Evolutionary conservation across 2,888 invertebrate genomes (phyloP), one percentile per base, ranked within the genome.

Genomic region (Pelosia muscerda): DNA sequence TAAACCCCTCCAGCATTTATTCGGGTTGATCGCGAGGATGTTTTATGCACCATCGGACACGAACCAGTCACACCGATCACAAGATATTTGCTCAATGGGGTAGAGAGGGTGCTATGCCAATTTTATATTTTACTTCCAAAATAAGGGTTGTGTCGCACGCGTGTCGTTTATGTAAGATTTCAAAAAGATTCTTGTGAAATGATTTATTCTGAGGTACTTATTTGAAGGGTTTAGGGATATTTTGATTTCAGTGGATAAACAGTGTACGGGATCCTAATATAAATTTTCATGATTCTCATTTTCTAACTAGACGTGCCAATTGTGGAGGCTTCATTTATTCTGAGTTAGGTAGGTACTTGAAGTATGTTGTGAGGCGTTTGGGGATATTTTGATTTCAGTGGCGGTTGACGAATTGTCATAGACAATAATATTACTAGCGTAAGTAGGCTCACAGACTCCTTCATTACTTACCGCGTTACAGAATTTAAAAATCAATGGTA

Each of bases 21-120:
- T 87, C 86, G 89, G 81, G 68, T 59, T 60, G 42, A 70, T 81
- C 76, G 69, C 72, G 74, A 81, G 79, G 86, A 90, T 88, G 86
- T 89, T 88, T 90, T 91, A 92, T 91, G 92, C 93, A 85, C 88
- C 91, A 91, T 91, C 90, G 87, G 86, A 78, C 84, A 68, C 71
- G 82, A 81, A 72, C 68, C 82, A 83, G 77, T 84, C 83, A 82
- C 86, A 87, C 86, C 84, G 82, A 79, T 82, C 81, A 84, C 85
- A 83, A 82, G 83, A 84, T 93, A 89, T 92, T 93, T 91, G 88
- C 87, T 84, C 88, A 90, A 89, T 88, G 79, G 74, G 23, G 68
- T 75, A 78, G 80, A 62, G 73, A 79, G 81, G 81, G 69, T 75
- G 71, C 54, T 13, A 34, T 55, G 38, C 19, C 54, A 34, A 68